Evolutionary conservation across 2,113 vertebrate species (phyloP).

Genomic region (Triplophysa dalaica): DNA sequence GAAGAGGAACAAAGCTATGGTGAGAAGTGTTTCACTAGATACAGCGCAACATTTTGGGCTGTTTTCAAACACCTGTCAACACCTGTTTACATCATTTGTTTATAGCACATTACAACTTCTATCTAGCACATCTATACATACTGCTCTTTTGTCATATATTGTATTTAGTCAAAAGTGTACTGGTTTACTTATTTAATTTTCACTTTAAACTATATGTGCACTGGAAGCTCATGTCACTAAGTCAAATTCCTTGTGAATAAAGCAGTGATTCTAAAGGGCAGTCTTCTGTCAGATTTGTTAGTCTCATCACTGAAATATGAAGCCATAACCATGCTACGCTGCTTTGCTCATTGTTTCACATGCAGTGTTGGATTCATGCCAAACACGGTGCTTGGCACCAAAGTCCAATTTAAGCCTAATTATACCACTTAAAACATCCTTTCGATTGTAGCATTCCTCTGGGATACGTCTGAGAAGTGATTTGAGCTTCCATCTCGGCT

Average conservation of each 20-base stretch:
- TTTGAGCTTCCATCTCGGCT: not conserved
- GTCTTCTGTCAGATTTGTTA: not conserved
- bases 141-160: no score
- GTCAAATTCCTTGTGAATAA: no score
- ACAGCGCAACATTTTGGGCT: not conserved
- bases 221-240: no score
- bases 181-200: no score
- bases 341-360: not conserved
- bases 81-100: no score
- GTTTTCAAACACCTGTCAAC: not conserved
- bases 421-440: not conserved
- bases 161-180: no score
- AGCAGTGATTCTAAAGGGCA: not conserved
- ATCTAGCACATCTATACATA: no score
- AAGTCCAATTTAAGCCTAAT: not conserved
- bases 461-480: not conserved
- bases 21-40: not conserved
- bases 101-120: no score
- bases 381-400: not conserved
- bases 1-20: conserved; percentile 2
- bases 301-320: not conserved
- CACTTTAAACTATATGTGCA: no score
- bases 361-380: not conserved
- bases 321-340: not conserved
- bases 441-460: not conserved